A percentile compares a stretch with the other conserved stretches of the same genome.
These are phyloP conservation scores for Pristionchus entomophagus DNA, from an alignment of 2,888 invertebrate species.

Conservation along the genomic window DNA sequence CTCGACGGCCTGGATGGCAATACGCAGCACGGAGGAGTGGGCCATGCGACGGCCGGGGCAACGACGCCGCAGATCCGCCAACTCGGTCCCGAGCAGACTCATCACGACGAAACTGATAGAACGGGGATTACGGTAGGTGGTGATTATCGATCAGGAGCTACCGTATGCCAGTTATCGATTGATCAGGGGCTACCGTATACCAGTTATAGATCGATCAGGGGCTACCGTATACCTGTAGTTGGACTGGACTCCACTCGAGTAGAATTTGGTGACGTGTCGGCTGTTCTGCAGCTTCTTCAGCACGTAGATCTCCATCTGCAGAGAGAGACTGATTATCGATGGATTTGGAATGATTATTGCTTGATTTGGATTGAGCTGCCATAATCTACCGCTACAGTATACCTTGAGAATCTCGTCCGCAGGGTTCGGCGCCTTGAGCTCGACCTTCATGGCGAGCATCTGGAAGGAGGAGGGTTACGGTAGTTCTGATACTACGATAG, in stretches of 20 bases:
- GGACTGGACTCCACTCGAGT: constrained; percentile 1
- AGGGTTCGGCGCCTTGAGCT: constrained; percentile 19
- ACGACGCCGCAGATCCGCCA: constrained; percentile 65
- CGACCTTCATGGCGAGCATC: constrained; percentile 46
- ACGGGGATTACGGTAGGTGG: neutral
- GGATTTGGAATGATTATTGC: too few species aligned
- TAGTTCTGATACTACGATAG: too few species aligned
- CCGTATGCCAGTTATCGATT: neutral
- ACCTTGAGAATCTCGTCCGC: constrained; percentile 48
- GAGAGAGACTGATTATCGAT: neutral
- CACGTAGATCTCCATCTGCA: constrained; percentile 65
- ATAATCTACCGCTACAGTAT: neutral
- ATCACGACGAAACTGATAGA: constrained; percentile 67
- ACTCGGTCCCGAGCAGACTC: constrained; percentile 69
- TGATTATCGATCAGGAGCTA: neutral
- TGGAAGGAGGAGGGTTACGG: neutral
- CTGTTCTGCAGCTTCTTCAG: constrained; percentile 63
- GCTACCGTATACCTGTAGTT: constrained; percentile 30
- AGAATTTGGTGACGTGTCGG: constrained; percentile 45
- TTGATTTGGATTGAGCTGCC: neutral
- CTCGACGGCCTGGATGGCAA: constrained; percentile 62
- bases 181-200: neutral
- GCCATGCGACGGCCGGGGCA: constrained; percentile 61
- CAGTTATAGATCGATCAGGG: neutral
- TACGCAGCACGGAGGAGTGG: constrained; percentile 56